Evolutionary conservation across 2,888 invertebrate species (phyloP).

Genomic region (Phoenoteleia sp.): DNA sequence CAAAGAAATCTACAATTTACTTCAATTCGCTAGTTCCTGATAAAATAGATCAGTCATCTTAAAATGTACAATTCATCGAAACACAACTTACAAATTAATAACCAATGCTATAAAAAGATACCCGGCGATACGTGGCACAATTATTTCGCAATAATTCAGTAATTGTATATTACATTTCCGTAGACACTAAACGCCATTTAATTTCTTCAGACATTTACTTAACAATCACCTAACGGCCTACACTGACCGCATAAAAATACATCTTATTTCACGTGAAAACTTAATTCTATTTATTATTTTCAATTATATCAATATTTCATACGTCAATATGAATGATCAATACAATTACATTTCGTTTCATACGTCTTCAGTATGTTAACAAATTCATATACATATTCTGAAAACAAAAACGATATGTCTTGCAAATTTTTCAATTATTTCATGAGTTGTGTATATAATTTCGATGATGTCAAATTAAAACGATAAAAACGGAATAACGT

Average conservation of each 20-base stretch:
- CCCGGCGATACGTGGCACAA: slow-evolving; percentile 25
- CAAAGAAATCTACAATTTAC: slow-evolving; percentile 1
- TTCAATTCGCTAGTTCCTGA: slow-evolving; percentile 23
- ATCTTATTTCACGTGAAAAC: not conserved
- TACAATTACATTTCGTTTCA: not conserved
- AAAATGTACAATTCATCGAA: slow-evolving; percentile 43
- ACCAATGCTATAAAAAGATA: slow-evolving; percentile 26
- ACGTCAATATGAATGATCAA: no score
- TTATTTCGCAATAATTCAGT: slow-evolving; percentile 17
- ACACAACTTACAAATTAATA: slow-evolving; percentile 29
- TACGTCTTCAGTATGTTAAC: not conserved
- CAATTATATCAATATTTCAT: no score
- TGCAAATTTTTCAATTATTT: not conserved
- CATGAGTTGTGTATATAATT: not conserved
- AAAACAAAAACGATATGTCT: not conserved
- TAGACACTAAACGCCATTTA: slow-evolving; percentile 19
- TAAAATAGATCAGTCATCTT: slow-evolving; percentile 58
- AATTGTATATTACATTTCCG: slow-evolving; percentile 16
- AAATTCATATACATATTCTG: not conserved
- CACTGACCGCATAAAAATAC: not conserved
- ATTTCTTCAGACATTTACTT: slow-evolving; percentile 3
- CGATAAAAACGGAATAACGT: no score
- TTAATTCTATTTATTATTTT: not conserved
- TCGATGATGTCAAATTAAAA: not conserved
- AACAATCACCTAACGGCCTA: slow-evolving; percentile 12